Percentiles rank a stretch among this genome's conserved stretches.
Conservation (phyloP, 30 jellyfish, hydroid and myxozoan genomes). For the Phacellophora camtschatica region DNA sequence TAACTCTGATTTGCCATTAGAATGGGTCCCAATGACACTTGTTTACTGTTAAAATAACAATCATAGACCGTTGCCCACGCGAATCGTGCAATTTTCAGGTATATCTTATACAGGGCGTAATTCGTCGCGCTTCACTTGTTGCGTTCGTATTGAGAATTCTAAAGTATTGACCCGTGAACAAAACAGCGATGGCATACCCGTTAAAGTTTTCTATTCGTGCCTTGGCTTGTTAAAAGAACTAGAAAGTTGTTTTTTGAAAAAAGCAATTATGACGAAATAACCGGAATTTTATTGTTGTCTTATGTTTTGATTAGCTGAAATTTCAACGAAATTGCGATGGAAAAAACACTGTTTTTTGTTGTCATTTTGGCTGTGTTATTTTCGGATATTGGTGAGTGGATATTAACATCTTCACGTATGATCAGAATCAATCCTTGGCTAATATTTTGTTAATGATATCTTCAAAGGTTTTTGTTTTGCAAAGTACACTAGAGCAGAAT, state of each 20-base stretch:
- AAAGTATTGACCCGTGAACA: slow-evolving; percentile 58
- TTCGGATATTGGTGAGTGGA: neutral
- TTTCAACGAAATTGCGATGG: neutral
- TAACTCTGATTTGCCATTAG: no score
- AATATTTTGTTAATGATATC: no score
- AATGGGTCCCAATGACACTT: neutral
- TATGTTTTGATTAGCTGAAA: neutral
- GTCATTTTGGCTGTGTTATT: neutral
- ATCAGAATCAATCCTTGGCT: no score
- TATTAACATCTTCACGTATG: no score
- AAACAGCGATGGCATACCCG: slow-evolving; percentile 16
- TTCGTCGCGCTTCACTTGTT: slow-evolving; percentile 46
- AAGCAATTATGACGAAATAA: no score
- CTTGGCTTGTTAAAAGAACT: no score
- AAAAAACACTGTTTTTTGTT: neutral
- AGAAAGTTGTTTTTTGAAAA: no score
- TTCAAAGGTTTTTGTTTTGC: no score
- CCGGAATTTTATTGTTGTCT: no score
- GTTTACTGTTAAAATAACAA: slow-evolving; percentile 33
- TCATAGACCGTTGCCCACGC: neutral
- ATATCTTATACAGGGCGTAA: slow-evolving; percentile 27
- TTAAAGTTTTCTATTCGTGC: neutral
- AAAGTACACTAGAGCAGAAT: no score
- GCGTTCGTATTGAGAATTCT: slow-evolving; percentile 2
- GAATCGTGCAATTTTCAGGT: neutral